phyloP scores from a whole-genome alignment of 2,797 vertebrate genomes.

The Lacerta agilis region DNA sequence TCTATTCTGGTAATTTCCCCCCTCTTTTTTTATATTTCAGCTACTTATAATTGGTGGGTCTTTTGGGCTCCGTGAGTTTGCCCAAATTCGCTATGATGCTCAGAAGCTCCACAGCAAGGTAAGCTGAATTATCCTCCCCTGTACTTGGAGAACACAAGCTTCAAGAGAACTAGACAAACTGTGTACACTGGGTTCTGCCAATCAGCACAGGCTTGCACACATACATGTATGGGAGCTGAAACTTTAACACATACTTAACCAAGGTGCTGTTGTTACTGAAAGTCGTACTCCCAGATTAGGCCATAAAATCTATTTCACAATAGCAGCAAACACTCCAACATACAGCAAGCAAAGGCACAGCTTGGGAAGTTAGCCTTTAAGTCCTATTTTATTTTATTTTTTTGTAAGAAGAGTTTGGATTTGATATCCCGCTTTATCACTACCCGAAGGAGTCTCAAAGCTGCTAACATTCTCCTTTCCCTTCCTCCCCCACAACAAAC shows the following conservation, averaged over 20 bases:
- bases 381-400: too few species aligned
- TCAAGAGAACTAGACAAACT: not conserved
- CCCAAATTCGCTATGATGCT: conserved; percentile 93
- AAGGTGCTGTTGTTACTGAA: not conserved
- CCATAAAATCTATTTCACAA: not conserved
- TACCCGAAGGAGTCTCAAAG: too few species aligned
- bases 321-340: not conserved
- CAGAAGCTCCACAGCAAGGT: conserved; percentile 87
- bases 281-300: not conserved
- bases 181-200: not conserved
- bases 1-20: conserved; percentile 26
- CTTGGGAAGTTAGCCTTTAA: not conserved
- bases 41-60: conserved; percentile 92
- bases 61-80: conserved; percentile 92
- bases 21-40: conserved; percentile 77
- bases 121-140: conserved; percentile 43
- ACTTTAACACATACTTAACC: too few species aligned
- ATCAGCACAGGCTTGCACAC: not conserved
- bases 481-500: too few species aligned
- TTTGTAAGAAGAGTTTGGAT: too few species aligned
- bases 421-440: too few species aligned
- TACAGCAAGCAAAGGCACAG: not conserved
- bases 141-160: conserved; percentile 4
- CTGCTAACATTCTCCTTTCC: too few species aligned
- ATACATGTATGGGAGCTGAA: not conserved